Evolutionary conservation across 1,140 invertebrate genomes (phyloP).

Genomic region (Tribolium madens): DNA sequence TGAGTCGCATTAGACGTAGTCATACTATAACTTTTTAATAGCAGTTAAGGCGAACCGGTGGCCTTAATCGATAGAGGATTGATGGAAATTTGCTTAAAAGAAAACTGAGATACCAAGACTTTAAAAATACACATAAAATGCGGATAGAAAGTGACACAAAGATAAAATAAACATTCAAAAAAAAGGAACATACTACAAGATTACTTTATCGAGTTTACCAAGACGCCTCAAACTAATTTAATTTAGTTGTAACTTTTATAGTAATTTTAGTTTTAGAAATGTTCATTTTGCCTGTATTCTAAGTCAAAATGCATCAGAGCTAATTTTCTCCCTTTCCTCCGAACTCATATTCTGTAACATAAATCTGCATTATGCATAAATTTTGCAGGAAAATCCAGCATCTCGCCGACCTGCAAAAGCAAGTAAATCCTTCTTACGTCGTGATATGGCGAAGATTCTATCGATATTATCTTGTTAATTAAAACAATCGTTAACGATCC

Average conservation of each 20-base stretch:
- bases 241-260: too few species aligned
- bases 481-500: constrained; percentile 15
- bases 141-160: too few species aligned
- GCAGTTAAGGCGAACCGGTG: not conserved
- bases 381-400: not conserved
- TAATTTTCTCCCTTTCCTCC: not conserved
- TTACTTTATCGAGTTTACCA: too few species aligned
- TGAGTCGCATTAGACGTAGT: not conserved
- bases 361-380: constrained; percentile 4
- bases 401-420: not conserved
- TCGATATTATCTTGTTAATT: not conserved
- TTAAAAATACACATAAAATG: too few species aligned
- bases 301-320: not conserved
- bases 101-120: too few species aligned
- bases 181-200: too few species aligned
- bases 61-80: not conserved
- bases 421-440: not conserved
- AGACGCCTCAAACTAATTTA: too few species aligned
- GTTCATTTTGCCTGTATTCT: too few species aligned
- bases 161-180: too few species aligned
- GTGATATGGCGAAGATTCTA: not conserved
- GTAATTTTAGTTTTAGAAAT: too few species aligned
- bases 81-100: not conserved
- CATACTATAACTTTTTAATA: not conserved
- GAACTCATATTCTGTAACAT: not conserved